These are phyloP conservation scores for Blera fallax DNA, from an alignment of 2,888 invertebrate species.

Conservation along the genomic window DNA sequence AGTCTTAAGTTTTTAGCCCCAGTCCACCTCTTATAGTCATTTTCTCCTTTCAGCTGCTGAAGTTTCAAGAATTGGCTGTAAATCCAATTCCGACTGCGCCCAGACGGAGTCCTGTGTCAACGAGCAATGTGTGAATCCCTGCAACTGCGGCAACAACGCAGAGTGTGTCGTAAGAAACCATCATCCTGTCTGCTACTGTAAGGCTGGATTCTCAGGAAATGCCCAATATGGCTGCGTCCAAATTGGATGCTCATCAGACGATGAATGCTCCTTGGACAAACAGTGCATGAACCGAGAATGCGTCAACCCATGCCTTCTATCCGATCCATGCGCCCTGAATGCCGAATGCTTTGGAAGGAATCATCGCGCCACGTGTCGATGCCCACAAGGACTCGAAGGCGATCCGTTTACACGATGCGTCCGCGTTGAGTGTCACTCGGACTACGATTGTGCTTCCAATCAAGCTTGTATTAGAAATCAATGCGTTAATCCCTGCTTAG, in stretches of 20 bases:
- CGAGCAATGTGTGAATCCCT: conserved; percentile 90
- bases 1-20: conserved; percentile 80
- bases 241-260: conserved; percentile 91
- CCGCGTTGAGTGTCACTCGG: conserved; percentile 89
- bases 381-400: conserved; percentile 89
- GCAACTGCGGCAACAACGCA: conserved; percentile 92
- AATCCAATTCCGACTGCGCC: conserved; percentile 90
- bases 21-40: not conserved
- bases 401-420: conserved; percentile 91
- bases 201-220: conserved; percentile 92
- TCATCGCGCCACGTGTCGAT: conserved; percentile 91
- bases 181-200: conserved; percentile 92
- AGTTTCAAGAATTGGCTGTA: conserved; percentile 87
- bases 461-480: conserved; percentile 88
- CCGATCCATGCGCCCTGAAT: conserved; percentile 91
- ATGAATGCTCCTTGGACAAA: conserved; percentile 90
- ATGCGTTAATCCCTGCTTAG: conserved; percentile 90
- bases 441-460: conserved; percentile 90
- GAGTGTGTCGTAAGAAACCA: conserved; percentile 92
- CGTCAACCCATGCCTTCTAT: conserved; percentile 89
- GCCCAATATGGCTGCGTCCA: conserved; percentile 91
- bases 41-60: conserved; percentile 82
- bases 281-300: conserved; percentile 93
- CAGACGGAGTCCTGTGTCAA: conserved; percentile 92
- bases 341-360: conserved; percentile 92